Conservation (phyloP, 2,797 vertebrate genomes). For the Halcyon badia region DNA sequence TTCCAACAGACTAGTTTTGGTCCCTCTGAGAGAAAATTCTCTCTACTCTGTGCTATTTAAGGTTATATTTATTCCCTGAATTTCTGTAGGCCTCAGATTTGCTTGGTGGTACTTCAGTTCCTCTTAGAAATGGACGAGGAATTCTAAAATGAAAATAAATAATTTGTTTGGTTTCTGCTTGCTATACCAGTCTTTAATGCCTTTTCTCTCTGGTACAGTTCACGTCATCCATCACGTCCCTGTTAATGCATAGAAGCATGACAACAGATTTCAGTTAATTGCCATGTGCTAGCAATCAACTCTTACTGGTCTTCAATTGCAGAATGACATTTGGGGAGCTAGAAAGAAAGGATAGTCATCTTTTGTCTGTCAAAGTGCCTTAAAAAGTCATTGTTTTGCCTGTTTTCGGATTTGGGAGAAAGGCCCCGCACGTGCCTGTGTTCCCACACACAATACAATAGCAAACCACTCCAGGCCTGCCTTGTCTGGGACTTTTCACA, state of each 20-base stretch:
- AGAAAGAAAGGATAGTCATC: not conserved
- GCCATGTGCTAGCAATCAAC: constrained; percentile 4
- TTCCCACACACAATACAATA: not conserved
- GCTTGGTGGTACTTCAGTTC: not conserved
- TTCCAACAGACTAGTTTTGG: not conserved
- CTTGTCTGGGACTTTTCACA: not conserved
- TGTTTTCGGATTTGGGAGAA: not conserved
- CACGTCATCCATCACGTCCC: not conserved
- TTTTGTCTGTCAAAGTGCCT: not conserved
- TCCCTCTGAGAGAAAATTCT: not conserved
- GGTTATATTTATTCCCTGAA: not conserved
- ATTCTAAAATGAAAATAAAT: not conserved
- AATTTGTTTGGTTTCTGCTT: not conserved
- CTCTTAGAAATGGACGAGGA: not conserved
- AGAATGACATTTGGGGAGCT: constrained; percentile 16
- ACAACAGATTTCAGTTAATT: constrained; percentile 46
- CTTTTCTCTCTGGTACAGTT: not conserved
- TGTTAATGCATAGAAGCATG: constrained; percentile 14
- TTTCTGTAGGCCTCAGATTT: not conserved
- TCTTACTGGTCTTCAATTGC: constrained; percentile 17
- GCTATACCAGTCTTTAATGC: not conserved
- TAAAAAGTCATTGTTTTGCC: not conserved
- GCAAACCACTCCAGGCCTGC: not conserved
- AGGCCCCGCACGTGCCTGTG: not conserved
- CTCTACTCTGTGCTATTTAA: not conserved